A percentile compares a stretch with the other conserved stretches of the same genome.
Evolutionary conservation across 2,113 vertebrate species (phyloP).

Genomic region (Pan troglodytes): NHGRI_mPanTro3-v2.1_pri NC_072418.2:31974501-31975000

Average conservation of each 20-base stretch:
- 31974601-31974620: neutral
- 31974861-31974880: neutral
- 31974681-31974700: neutral
- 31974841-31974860: neutral
- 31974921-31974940: neutral
- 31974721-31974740: neutral
- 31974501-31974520: fast-evolving
- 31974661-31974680: neutral
- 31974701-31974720: too few relatives aligned
- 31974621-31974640: neutral
- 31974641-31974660: neutral
- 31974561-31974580: neutral
- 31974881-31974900: neutral
- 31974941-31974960: neutral
- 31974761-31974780: neutral
- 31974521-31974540: neutral
- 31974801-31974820: too few relatives aligned
- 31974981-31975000: neutral
- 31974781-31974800: neutral
- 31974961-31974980: neutral
- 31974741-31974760: neutral
- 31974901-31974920: neutral
- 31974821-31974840: neutral
- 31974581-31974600: neutral
- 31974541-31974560: neutral